Conservation (phyloP, 2,113 vertebrate species). For the Shinisaurus crocodilurus region DNA sequence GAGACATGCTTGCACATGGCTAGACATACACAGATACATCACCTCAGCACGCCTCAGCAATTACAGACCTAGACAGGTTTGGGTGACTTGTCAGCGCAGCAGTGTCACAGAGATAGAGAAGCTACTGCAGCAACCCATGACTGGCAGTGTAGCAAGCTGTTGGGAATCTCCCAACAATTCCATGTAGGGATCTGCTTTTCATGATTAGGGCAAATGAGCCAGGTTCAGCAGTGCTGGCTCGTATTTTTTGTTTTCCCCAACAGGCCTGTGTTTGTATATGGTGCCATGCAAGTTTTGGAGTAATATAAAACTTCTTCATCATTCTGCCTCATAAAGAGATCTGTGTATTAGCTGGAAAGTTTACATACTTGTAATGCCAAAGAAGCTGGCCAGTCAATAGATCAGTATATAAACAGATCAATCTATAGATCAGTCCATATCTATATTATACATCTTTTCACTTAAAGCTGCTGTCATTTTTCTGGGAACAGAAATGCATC, state of each 20-base stretch:
- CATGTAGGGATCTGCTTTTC: neutral
- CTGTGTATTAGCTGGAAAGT: neutral
- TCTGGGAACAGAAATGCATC: neutral
- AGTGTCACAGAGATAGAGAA: neutral
- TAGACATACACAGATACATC: neutral
- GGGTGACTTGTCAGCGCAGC: neutral
- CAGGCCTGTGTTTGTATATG: neutral
- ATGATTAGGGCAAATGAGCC: neutral
- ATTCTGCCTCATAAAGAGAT: neutral
- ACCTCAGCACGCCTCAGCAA: constrained; percentile 1
- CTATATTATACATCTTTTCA: neutral
- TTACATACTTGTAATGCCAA: neutral
- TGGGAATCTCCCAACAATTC: neutral
- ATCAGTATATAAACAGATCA: neutral
- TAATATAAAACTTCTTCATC: neutral
- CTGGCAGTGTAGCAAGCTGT: neutral
- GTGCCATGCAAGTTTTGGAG: neutral
- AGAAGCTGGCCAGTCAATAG: neutral
- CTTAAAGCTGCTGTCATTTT: neutral
- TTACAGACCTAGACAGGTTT: neutral
- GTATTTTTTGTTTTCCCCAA: neutral
- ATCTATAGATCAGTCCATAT: neutral
- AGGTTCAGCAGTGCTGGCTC: neutral
- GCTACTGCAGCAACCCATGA: neutral
- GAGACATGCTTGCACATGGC: neutral